Conservation (phyloP, 2,113 vertebrate species). For the Cyanocitta stelleri region DNA sequence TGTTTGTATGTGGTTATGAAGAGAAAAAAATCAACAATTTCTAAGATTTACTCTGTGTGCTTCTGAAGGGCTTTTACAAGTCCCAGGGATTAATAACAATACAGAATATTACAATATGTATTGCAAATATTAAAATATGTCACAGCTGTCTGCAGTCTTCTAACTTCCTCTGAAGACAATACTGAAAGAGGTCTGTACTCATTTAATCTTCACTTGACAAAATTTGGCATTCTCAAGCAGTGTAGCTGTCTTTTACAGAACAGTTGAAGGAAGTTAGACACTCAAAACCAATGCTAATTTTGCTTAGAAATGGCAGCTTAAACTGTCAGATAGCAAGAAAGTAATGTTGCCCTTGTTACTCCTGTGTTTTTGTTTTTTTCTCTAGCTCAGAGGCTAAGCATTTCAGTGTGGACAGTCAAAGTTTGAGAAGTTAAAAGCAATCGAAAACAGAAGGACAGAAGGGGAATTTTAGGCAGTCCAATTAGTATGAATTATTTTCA, state of each 20-base stretch:
- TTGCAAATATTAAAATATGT: not conserved
- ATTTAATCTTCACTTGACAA: not conserved
- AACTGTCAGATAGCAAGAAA: slow-evolving; percentile 39
- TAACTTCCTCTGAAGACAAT: not conserved
- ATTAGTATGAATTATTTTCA: slow-evolving; percentile 45
- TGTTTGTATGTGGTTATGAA: not conserved
- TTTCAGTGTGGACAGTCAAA: slow-evolving; percentile 34
- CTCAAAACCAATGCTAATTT: slow-evolving; percentile 17
- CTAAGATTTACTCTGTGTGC: not conserved
- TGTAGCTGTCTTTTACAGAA: not conserved
- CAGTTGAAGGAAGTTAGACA: not conserved
- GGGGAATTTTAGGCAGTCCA: slow-evolving; percentile 20
- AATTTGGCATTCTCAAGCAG: not conserved
- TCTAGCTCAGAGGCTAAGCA: slow-evolving; percentile 15
- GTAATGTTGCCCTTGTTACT: slow-evolving; percentile 37
- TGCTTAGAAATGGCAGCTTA: slow-evolving; percentile 13
- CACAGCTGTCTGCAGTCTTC: not conserved
- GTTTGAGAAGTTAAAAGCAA: slow-evolving; percentile 25
- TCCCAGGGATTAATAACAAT: not conserved
- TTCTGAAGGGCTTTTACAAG: not conserved
- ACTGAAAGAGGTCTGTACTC: not conserved
- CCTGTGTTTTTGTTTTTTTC: slow-evolving; percentile 28
- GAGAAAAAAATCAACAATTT: not conserved
- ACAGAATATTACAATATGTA: not conserved
- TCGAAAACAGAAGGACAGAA: slow-evolving; percentile 5